These are phyloP conservation scores for Smutsia temminckii DNA, from an alignment of 2,797 vertebrate species.

Conservation along the genomic window DNA sequence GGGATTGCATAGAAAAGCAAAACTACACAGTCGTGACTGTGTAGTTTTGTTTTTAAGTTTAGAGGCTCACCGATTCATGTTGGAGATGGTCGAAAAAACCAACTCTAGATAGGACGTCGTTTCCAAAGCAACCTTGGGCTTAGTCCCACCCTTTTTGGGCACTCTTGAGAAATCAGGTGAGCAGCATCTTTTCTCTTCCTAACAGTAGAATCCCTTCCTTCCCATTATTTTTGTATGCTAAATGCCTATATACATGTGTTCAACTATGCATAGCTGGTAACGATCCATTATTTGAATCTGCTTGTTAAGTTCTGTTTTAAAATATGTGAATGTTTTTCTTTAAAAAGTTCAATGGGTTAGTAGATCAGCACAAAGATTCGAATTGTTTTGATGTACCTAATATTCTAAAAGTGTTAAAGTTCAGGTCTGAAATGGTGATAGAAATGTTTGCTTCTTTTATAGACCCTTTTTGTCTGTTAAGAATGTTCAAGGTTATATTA, in stretches of 20 bases:
- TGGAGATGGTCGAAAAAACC: conserved; percentile 91
- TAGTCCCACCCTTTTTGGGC: conserved; percentile 91
- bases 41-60: conserved; percentile 93
- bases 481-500: conserved; percentile 88
- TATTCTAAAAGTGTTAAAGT: conserved; percentile 40
- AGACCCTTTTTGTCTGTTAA: conserved; percentile 65
- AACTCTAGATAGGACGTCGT: conserved; percentile 92
- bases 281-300: not conserved
- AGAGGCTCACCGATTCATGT: conserved; percentile 93
- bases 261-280: not conserved
- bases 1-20: conserved; percentile 96
- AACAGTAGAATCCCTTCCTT: not conserved
- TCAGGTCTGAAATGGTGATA: conserved; percentile 44
- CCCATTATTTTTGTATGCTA: not conserved
- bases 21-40: conserved; percentile 93
- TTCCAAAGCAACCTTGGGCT: conserved; percentile 90
- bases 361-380: not conserved
- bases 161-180: conserved; percentile 94
- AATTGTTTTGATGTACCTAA: not conserved
- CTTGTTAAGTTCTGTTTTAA: conserved; percentile 46
- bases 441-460: conserved; percentile 73
- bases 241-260: not conserved
- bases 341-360: not conserved
- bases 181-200: conserved; percentile 80
- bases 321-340: not conserved